Evolutionary conservation across 2,888 invertebrate species (phyloP).

Genomic region (Hofmannophila pseudospretella): DNA sequence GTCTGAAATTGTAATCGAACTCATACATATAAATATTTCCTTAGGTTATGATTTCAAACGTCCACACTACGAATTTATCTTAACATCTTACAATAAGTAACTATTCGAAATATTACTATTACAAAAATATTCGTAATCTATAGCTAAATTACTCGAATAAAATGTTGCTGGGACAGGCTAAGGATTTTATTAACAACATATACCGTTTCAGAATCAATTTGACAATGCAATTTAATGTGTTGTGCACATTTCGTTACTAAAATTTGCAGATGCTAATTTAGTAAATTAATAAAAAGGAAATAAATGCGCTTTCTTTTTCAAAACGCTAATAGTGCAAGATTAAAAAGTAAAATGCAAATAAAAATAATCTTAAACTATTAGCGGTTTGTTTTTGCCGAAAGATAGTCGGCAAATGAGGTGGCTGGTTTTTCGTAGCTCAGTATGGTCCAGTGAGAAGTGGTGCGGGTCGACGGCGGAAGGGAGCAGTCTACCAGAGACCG

Average conservation of each 20-base stretch:
- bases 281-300: constrained; percentile 41
- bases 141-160: constrained; percentile 67
- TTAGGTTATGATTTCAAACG: constrained; percentile 30
- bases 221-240: constrained; percentile 40
- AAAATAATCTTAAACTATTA: constrained; percentile 21
- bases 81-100: constrained; percentile 50
- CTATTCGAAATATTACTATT: constrained; percentile 69
- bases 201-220: constrained; percentile 52
- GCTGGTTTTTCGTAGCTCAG: constrained; percentile 17
- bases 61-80: constrained; percentile 37
- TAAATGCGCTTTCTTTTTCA: constrained; percentile 48
- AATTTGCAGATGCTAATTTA: constrained; percentile 48
- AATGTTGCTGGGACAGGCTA: constrained; percentile 71
- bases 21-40: constrained; percentile 11
- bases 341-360: constrained; percentile 11
- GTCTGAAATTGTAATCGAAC: constrained; percentile 11
- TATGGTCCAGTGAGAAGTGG: constrained; percentile 15
- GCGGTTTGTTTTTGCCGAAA: constrained; percentile 20
- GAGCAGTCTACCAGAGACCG: constrained; percentile 80
- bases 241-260: constrained; percentile 45
- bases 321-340: constrained; percentile 24
- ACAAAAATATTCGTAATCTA: constrained; percentile 75
- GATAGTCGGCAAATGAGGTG: background rate
- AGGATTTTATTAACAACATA: constrained; percentile 73
- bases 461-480: constrained; percentile 19